Evolutionary conservation across 2,888 invertebrate species (phyloP).

Genomic region (Euplexia lucipara): DNA sequence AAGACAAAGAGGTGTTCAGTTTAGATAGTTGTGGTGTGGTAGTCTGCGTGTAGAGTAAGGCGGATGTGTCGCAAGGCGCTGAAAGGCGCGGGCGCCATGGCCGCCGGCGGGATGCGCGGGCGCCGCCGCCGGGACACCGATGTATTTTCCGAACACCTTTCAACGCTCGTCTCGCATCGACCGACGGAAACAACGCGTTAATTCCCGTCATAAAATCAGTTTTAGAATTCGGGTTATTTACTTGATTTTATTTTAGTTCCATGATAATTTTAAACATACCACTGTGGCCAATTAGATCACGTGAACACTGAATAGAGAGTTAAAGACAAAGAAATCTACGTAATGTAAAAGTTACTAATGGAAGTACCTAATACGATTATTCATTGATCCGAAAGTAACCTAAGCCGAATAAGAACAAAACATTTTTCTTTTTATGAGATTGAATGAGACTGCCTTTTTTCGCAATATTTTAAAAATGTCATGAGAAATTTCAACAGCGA

Average conservation of each 20-base stretch:
- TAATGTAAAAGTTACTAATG: background rate
- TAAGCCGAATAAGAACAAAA: background rate
- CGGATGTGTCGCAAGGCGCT: conserved; percentile 82
- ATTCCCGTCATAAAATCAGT: conserved; percentile 91
- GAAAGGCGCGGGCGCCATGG: conserved; percentile 72
- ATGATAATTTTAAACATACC: conserved; percentile 89
- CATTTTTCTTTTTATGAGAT: too few relatives aligned
- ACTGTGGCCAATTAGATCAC: conserved; percentile 88
- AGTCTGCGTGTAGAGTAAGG: conserved; percentile 58
- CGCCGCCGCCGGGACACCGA: conserved; percentile 74
- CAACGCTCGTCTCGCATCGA: conserved; percentile 90
- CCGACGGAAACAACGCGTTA: conserved; percentile 91
- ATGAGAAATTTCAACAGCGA: too few relatives aligned
- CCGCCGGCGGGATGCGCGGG: conserved; percentile 63
- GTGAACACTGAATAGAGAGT: conserved; percentile 73
- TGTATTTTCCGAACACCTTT: conserved; percentile 90
- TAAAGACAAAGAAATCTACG: conserved; percentile 22
- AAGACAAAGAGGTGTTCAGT: conserved; percentile 42
- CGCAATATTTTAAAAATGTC: too few relatives aligned
- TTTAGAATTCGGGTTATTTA: conserved; percentile 91
- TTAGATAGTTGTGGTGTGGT: conserved; percentile 44
- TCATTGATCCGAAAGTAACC: background rate
- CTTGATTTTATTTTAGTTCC: conserved; percentile 90
- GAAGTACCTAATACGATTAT: background rate
- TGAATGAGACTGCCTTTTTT: too few relatives aligned